Evolutionary conservation across 92 coral and sea anemone genomes (phyloP), one percentile per base, ranked within the genome.

Genomic region (Pocillopora meandrina): DNA sequence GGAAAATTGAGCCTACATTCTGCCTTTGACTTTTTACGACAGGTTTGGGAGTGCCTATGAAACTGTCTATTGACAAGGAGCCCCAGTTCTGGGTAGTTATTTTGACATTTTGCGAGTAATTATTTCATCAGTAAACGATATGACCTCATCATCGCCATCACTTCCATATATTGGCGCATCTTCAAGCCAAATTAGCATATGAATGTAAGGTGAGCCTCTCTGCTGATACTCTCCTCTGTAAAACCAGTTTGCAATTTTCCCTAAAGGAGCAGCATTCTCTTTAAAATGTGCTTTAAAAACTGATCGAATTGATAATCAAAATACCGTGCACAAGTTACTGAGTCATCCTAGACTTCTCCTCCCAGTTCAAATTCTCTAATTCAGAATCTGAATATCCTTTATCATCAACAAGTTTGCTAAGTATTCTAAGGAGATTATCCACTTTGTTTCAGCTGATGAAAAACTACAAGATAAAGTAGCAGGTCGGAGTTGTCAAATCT

Each of bases 341-440:
- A 0, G 49, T 42, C 49, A 42, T 7, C 63, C 90, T 87, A 35
- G 83, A 90, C 77, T 78, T 90, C 15, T 90, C 93, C 19, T 92
- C 89, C 91, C 91, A 89, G 82, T 86, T 86, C 15, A 92, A 66
- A 34, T 86, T 89, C 47, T 89, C 77, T 85, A 82, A 19, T 68
- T 92, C 87, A n/a, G 68, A 18, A 85, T 89, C 92, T 75, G 90
- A 84, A 70, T 86, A 91, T 16, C 61, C 52, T 62, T 85, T 91
- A 15, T 86, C 56, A 83, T 92, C 95, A 86, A 92, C 83, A 82
- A 92, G 92, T 61, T 89, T 23, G 55, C 90, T 90, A 74, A 92
- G 81, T 42, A 92, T 89, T 86, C 90, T 89, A 7, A 92, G 82
- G n/a, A 89, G 82, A 74, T 91, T 31, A 61, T 58, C 94, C 92